Percentiles rank a stretch among this genome's conserved stretches.
Evolutionary conservation across 2,888 invertebrate genomes (phyloP).

Genomic region (Augochlorella aurata): DNA sequence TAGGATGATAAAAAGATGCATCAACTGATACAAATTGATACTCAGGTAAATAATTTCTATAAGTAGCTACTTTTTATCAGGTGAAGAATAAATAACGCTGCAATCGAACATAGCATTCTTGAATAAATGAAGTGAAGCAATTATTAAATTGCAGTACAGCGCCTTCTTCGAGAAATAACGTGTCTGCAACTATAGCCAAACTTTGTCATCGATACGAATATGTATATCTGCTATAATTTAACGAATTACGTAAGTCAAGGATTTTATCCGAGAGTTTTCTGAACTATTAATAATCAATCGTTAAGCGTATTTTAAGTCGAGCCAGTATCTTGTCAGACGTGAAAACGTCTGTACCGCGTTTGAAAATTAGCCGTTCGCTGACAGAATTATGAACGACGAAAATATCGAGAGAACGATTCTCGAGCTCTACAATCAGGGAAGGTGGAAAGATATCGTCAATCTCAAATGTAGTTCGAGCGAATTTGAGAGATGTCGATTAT

Average conservation of each 20-base stretch:
- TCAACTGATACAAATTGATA: no score
- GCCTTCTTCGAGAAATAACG: not conserved
- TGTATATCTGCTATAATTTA: slow-evolving; percentile 7
- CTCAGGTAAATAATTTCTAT: no score
- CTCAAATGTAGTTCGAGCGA: slow-evolving; percentile 73
- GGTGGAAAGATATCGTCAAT: slow-evolving; percentile 82
- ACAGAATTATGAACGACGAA: slow-evolving; percentile 35
- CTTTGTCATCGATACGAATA: slow-evolving; percentile 3
- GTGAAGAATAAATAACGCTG: no score
- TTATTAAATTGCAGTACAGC: not conserved
- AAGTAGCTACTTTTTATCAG: no score
- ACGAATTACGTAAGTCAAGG: slow-evolving; percentile 37
- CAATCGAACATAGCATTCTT: no score
- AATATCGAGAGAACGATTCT: slow-evolving; percentile 67
- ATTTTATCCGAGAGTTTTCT: slow-evolving; percentile 24
- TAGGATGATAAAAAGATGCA: no score
- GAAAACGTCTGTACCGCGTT: not conserved
- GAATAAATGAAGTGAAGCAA: not conserved
- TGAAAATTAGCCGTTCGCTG: not conserved
- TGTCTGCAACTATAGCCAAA: not conserved
- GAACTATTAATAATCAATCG: slow-evolving; percentile 43
- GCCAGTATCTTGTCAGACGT: not conserved
- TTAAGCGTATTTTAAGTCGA: not conserved
- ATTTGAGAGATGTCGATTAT: slow-evolving; percentile 83
- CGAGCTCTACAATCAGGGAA: slow-evolving; percentile 63